Percentiles rank a stretch among this genome's conserved stretches.
Evolutionary conservation across 2,113 vertebrate species (phyloP).

Genomic region (Cisticola juncidis): DNA sequence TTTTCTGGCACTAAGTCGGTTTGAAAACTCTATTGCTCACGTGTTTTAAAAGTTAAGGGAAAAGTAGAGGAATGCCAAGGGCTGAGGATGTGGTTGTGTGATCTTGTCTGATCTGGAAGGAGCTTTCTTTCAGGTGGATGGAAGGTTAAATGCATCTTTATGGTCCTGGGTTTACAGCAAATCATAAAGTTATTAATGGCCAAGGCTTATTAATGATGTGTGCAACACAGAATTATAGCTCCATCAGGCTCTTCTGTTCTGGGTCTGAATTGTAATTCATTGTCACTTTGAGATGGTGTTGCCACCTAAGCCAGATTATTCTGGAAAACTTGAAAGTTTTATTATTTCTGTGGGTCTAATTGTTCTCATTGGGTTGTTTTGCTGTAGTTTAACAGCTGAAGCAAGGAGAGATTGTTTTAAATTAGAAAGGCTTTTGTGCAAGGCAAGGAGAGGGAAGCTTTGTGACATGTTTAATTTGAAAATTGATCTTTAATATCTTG

Average conservation of each 20-base stretch:
- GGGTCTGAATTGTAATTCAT: neutral
- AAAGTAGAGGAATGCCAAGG: neutral
- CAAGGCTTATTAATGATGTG: conserved; percentile 13
- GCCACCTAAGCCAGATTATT: neutral
- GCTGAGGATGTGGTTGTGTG: neutral
- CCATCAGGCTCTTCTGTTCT: neutral
- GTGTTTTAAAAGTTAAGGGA: neutral
- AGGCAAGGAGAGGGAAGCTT: neutral
- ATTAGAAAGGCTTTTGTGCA: neutral
- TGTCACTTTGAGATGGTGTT: neutral
- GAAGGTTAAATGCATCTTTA: neutral
- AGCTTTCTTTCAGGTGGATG: neutral
- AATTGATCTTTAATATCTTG: neutral
- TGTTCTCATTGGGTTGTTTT: neutral
- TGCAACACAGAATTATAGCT: neutral
- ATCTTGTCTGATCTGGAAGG: neutral
- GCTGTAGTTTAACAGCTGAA: neutral
- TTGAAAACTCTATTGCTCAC: neutral
- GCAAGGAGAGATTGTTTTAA: neutral
- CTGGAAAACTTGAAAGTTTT: neutral
- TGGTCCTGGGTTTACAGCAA: neutral
- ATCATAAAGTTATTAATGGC: conserved; percentile 10
- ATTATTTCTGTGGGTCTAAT: neutral
- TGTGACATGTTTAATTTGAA: neutral
- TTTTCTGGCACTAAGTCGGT: neutral